A percentile compares a stretch with the other conserved stretches of the same genome.
Evolutionary conservation across 92 coral and sea anemone species (phyloP).

Genomic region (Zoanthus sansibaricus): DNA sequence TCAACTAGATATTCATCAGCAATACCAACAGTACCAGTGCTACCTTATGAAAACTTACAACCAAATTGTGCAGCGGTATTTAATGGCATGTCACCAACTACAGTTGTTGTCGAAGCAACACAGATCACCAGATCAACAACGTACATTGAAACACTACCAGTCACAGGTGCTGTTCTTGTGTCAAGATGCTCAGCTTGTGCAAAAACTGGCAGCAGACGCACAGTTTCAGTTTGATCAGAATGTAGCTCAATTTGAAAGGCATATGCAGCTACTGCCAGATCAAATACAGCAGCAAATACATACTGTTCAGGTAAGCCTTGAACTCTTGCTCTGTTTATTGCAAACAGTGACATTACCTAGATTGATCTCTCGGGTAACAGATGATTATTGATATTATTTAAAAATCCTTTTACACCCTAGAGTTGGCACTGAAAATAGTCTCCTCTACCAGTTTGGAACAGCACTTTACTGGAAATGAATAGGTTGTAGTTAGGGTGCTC

Average conservation of each 20-base stretch:
- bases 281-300: constrained; percentile 34
- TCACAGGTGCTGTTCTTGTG: constrained; percentile 22
- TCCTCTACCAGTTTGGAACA: no score
- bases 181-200: constrained; percentile 43
- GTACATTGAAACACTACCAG: constrained; percentile 19
- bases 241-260: constrained; percentile 22
- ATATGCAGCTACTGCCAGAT: constrained; percentile 40
- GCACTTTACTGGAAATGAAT: no score
- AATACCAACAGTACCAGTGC: constrained; percentile 32
- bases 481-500: no score
- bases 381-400: no score
- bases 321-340: neutral
- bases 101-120: constrained; percentile 36
- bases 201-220: constrained; percentile 24
- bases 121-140: constrained; percentile 30
- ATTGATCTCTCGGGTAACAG: no score
- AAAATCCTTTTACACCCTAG: no score
- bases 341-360: neutral
- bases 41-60: neutral
- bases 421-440: no score
- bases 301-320: constrained; percentile 9
- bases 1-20: constrained; percentile 41
- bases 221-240: constrained; percentile 32
- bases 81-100: constrained; percentile 21
- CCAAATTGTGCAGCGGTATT: constrained; percentile 26